Conservation (phyloP, 1,140 invertebrate species). For the Cyclina sinensis region DNA sequence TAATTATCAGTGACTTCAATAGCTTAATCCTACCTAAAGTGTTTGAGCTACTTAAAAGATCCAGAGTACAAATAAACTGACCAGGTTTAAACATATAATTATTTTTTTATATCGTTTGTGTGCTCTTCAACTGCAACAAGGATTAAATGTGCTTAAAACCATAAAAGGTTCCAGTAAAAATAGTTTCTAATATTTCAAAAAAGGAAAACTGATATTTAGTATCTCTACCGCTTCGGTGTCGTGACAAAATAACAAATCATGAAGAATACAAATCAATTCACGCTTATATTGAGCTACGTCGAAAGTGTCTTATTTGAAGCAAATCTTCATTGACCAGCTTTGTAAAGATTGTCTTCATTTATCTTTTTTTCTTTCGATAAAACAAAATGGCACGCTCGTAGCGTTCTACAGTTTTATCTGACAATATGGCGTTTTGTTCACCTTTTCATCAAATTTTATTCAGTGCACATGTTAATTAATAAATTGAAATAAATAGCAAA, state of each 20-base stretch:
- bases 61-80: constrained; percentile 24
- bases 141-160: constrained; percentile 16
- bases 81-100: constrained; percentile 41
- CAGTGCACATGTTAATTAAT: not conserved
- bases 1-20: constrained; percentile 27
- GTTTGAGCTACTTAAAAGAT: not conserved
- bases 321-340: too few relatives aligned
- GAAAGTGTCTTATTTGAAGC: too few relatives aligned
- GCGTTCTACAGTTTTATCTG: too few relatives aligned
- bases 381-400: too few relatives aligned
- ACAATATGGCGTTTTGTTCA: too few relatives aligned
- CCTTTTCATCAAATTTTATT: too few relatives aligned
- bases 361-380: too few relatives aligned
- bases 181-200: constrained; percentile 17
- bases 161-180: constrained; percentile 16
- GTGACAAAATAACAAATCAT: not conserved
- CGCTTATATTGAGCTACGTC: not conserved
- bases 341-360: too few relatives aligned
- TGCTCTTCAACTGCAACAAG: not conserved
- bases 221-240: not conserved
- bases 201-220: not conserved
- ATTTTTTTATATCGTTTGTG: constrained; percentile 6
- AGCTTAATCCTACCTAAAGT: constrained; percentile 4
- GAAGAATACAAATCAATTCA: not conserved
- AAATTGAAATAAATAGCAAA: not conserved